Conservation (phyloP, 2,888 invertebrate genomes). For the Eremobia ochroleuca region DNA sequence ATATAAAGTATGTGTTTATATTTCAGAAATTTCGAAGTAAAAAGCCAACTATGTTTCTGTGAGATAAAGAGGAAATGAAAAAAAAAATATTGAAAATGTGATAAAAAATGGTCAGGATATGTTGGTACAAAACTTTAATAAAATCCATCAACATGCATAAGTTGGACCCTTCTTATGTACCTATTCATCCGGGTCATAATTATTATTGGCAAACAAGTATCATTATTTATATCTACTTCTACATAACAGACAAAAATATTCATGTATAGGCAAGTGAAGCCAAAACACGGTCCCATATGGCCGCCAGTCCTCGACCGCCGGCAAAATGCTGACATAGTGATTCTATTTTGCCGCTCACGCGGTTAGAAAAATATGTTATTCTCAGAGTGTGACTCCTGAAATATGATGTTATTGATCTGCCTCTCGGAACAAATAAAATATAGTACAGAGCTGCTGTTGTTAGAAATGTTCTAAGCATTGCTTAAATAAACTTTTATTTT, state of each 20-base stretch:
- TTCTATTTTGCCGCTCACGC: slow-evolving; percentile 74
- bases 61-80: not conserved
- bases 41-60: not conserved
- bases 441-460: slow-evolving; percentile 24
- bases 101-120: not conserved
- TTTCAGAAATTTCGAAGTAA: not conserved
- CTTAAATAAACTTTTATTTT: not conserved
- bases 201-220: not conserved
- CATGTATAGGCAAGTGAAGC: slow-evolving; percentile 49
- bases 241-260: slow-evolving; percentile 6
- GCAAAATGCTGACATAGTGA: slow-evolving; percentile 76
- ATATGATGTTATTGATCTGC: slow-evolving; percentile 74
- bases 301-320: slow-evolving; percentile 71
- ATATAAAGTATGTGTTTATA: not conserved
- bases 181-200: not conserved
- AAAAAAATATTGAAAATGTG: too few relatives aligned
- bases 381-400: slow-evolving; percentile 71
- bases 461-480: not conserved
- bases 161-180: not conserved
- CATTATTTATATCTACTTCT: slow-evolving; percentile 6
- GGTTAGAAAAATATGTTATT: slow-evolving; percentile 80
- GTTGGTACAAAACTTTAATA: too few relatives aligned
- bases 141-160: not conserved
- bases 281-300: slow-evolving; percentile 77
- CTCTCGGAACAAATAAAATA: slow-evolving; percentile 52